Evolutionary conservation across 2,113 vertebrate species (phyloP).

Genomic region (Crypturellus undulatus): DNA sequence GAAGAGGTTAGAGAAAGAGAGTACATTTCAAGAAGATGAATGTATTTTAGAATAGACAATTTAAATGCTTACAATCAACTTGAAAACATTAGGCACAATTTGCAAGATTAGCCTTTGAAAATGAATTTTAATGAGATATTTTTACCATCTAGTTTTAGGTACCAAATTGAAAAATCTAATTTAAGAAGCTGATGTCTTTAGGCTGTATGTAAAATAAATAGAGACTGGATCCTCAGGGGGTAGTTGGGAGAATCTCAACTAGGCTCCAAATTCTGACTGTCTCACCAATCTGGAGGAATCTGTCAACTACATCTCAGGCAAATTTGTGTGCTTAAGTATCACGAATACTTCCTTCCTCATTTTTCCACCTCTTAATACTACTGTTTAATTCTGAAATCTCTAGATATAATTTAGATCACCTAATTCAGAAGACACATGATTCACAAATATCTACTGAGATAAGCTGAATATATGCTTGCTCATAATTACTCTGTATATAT

Average conservation of each 20-base stretch:
- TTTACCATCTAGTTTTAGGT: background rate
- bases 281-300: background rate
- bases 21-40: background rate
- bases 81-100: background rate
- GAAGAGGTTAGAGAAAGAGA: no score
- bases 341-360: background rate
- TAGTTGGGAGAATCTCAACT: background rate
- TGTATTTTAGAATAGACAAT: background rate
- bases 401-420: background rate
- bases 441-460: background rate
- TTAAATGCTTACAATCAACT: background rate
- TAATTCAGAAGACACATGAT: background rate
- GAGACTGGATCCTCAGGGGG: background rate
- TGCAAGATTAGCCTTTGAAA: background rate
- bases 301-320: background rate
- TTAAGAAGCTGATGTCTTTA: background rate
- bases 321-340: background rate
- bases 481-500: background rate
- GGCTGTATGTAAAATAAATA: background rate
- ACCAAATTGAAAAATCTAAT: background rate
- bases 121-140: background rate
- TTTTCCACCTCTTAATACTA: background rate
- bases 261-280: background rate
- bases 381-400: background rate
- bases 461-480: background rate